Conservation (phyloP, 1,140 invertebrate species). For the Drosophila santomea region DNA sequence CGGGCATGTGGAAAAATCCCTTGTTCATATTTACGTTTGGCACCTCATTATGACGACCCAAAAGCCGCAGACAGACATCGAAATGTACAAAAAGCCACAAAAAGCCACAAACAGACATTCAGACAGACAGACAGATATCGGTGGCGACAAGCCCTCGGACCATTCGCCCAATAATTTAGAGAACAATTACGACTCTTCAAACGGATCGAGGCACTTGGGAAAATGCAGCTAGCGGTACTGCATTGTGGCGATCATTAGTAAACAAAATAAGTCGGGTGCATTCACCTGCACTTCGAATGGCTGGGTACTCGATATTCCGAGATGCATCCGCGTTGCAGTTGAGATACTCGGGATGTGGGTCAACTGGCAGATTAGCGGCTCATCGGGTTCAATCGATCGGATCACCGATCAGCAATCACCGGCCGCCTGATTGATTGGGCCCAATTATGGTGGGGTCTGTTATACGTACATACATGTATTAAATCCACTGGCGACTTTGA, state of each 20-base stretch:
- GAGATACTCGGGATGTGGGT: conserved; percentile 45
- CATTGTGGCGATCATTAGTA: conserved; percentile 76
- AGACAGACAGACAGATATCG: conserved; percentile 16
- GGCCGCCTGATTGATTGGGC: conserved; percentile 65
- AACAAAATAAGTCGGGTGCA: conserved; percentile 73
- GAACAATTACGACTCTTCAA: conserved; percentile 75
- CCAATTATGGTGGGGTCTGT: conserved; percentile 60
- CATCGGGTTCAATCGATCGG: conserved; percentile 61
- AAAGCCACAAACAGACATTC: conserved; percentile 43
- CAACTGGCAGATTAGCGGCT: conserved; percentile 74
- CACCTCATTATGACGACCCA: conserved; percentile 75
- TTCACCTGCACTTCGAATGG: conserved; percentile 55
- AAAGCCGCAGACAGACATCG: conserved; percentile 63
- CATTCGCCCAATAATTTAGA: conserved; percentile 65
- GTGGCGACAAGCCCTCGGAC: conserved; percentile 62
- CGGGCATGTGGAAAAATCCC: conserved; percentile 27
- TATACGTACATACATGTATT: conserved; percentile 52
- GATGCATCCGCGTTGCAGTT: not conserved
- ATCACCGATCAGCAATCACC: conserved; percentile 39
- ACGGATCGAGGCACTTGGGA: conserved; percentile 36
- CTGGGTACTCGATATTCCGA: not conserved
- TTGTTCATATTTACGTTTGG: conserved; percentile 65
- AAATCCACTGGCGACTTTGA: conserved; percentile 77
- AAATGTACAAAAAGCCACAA: conserved; percentile 51
- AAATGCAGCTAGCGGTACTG: conserved; percentile 47